Evolutionary conservation across 2,888 invertebrate genomes (phyloP).

Genomic region (Spisula solida): DNA sequence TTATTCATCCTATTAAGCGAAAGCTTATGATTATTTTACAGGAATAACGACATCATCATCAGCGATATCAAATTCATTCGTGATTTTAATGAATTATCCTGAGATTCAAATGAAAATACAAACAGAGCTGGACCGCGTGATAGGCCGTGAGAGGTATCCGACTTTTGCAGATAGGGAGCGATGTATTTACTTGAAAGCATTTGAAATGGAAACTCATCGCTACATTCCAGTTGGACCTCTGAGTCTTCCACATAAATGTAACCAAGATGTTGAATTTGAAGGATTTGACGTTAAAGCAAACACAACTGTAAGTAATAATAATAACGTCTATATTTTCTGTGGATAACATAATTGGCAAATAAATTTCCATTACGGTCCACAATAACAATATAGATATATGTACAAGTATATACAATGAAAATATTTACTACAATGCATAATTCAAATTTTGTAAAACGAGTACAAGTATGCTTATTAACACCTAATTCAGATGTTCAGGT

Average conservation of each 20-base stretch:
- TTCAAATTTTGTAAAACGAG: too few relatives aligned
- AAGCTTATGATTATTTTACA: not conserved
- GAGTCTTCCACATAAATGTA: slow-evolving; percentile 2
- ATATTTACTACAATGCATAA: too few relatives aligned
- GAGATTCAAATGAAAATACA: not conserved
- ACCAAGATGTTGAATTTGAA: slow-evolving; percentile 18
- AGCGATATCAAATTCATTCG: not conserved
- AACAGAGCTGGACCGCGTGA: not conserved
- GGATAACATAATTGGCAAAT: too few relatives aligned
- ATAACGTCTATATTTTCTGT: too few relatives aligned
- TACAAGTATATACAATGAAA: too few relatives aligned
- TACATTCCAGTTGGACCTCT: not conserved
- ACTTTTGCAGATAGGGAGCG: slow-evolving; percentile 3
- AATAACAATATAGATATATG: too few relatives aligned
- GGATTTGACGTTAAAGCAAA: slow-evolving; percentile 17
- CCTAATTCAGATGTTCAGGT: too few relatives aligned
- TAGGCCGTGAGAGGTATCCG: not conserved
- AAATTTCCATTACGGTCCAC: too few relatives aligned
- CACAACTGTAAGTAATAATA: slow-evolving; percentile 1
- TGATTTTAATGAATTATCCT: not conserved
- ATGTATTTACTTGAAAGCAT: slow-evolving; percentile 22
- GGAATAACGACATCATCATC: not conserved
- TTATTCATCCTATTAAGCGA: too few relatives aligned
- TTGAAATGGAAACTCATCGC: slow-evolving; percentile 27
- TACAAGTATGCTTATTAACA: too few relatives aligned